These are phyloP conservation scores for Sabatieria punctata DNA, from an alignment of 2,888 invertebrate genomes.

Conservation along the genomic window DNA sequence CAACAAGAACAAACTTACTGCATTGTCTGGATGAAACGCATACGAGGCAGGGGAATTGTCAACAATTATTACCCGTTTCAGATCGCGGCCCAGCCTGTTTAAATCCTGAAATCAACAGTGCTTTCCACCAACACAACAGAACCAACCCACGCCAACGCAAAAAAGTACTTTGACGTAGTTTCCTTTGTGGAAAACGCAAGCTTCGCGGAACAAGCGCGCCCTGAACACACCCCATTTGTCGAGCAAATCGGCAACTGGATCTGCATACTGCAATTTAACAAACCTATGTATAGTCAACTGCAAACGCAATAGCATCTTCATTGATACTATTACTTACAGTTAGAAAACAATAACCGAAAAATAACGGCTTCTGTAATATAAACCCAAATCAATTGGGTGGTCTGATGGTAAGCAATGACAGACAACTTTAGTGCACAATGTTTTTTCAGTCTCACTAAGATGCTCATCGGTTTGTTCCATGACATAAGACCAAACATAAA, in stretches of 20 bases:
- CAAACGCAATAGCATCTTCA: not conserved
- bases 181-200: conserved; percentile 97
- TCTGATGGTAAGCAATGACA: too few relatives aligned
- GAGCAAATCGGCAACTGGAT: conserved; percentile 93
- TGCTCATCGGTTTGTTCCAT: too few relatives aligned
- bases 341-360: not conserved
- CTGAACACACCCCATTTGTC: conserved; percentile 79
- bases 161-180: conserved; percentile 74
- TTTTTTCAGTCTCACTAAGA: too few relatives aligned
- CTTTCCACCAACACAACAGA: too few relatives aligned
- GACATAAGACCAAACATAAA: too few relatives aligned
- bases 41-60: conserved; percentile 99
- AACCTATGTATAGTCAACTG: not conserved
- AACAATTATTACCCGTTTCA: conserved; percentile 89
- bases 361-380: too few relatives aligned
- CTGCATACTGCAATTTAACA: conserved; percentile 58
- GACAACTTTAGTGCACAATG: too few relatives aligned
- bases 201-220: conserved; percentile 86
- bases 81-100: conserved; percentile 84
- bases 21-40: conserved; percentile 99
- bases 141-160: conserved; percentile 6
- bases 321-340: too few relatives aligned
- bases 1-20: too few relatives aligned
- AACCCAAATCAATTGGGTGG: too few relatives aligned
- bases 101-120: conserved; percentile 62